A percentile compares a stretch with the other conserved stretches of the same genome.
Conservation (phyloP, 2,888 invertebrate genomes). For the Gonocerus acuteangulatus region DNA sequence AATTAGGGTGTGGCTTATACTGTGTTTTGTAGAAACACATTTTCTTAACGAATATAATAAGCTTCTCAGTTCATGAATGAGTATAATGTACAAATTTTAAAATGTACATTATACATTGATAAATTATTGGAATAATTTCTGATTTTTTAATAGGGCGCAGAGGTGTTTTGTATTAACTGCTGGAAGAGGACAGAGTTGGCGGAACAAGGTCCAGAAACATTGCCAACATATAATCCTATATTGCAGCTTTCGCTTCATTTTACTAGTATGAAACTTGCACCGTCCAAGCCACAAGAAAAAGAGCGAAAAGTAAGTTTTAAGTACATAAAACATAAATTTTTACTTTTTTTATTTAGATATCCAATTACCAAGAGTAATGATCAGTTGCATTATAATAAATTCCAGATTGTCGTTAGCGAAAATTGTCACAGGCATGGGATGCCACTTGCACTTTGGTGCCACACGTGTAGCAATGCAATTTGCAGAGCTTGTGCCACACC, state of each 20-base stretch:
- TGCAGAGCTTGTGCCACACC: constrained; percentile 61
- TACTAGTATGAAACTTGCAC: constrained; percentile 50
- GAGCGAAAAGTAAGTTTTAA: constrained; percentile 44
- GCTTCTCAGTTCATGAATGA: too few relatives aligned
- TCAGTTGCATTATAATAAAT: constrained; percentile 17
- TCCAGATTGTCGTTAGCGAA: constrained; percentile 44
- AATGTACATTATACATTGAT: too few relatives aligned
- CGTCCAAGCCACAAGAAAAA: constrained; percentile 46
- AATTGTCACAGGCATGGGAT: constrained; percentile 65
- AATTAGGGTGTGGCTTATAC: too few relatives aligned
- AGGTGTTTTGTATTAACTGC: constrained; percentile 63
- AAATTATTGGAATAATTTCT: too few relatives aligned
- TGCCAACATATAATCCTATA: constrained; percentile 61
- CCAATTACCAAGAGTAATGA: constrained; percentile 7
- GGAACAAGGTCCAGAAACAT: constrained; percentile 57
- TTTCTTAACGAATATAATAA: too few relatives aligned
- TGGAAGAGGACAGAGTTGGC: constrained; percentile 65
- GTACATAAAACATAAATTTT: not conserved
- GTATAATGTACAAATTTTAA: too few relatives aligned
- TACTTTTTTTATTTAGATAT: not conserved
- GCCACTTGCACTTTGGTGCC: constrained; percentile 65
- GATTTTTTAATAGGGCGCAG: constrained; percentile 39
- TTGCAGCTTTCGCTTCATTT: constrained; percentile 59
- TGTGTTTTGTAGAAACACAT: too few relatives aligned
- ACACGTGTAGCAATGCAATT: constrained; percentile 55